phyloP scores from a whole-genome alignment of 2,113 vertebrate genomes.

The Plecturocebus donacophilus region DNA sequence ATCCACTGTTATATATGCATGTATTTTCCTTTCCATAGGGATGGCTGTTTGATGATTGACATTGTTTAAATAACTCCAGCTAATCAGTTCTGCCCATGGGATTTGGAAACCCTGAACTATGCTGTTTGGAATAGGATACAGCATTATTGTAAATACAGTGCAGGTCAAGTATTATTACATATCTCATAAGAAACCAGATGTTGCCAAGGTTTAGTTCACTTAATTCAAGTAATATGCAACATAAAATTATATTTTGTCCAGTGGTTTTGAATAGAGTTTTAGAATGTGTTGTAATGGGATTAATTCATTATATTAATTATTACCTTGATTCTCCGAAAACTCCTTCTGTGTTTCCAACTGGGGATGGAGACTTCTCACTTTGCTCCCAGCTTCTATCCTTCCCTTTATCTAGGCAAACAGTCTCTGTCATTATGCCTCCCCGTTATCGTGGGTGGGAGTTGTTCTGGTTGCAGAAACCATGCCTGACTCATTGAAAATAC shows the following conservation, averaged over 20 bases:
- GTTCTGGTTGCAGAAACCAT: background rate
- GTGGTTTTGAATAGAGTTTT: conserved; percentile 1
- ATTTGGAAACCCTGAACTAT: conserved; percentile 33
- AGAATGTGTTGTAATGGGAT: conserved; percentile 33
- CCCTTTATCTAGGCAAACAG: background rate
- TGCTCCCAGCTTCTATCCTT: background rate
- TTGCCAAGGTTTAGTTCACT: conserved; percentile 53
- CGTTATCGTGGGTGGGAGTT: background rate
- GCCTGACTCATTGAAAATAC: background rate
- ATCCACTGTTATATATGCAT: background rate
- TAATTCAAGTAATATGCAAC: conserved; percentile 44
- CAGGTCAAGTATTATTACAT: conserved; percentile 44
- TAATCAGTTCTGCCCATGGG: conserved; percentile 14
- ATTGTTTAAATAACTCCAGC: conserved; percentile 43
- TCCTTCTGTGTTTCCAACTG: background rate
- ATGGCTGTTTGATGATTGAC: conserved; percentile 32
- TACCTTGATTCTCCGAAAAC: conserved; percentile 5
- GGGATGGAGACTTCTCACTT: background rate
- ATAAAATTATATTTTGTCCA: conserved; percentile 9
- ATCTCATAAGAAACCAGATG: conserved; percentile 45
- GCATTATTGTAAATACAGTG: conserved; percentile 20
- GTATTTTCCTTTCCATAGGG: conserved; percentile 13
- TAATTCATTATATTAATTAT: background rate
- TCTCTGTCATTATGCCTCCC: background rate
- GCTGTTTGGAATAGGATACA: conserved; percentile 46